Evolutionary conservation across 2,113 vertebrate species (phyloP).

Genomic region (Xiphias gladius): DNA sequence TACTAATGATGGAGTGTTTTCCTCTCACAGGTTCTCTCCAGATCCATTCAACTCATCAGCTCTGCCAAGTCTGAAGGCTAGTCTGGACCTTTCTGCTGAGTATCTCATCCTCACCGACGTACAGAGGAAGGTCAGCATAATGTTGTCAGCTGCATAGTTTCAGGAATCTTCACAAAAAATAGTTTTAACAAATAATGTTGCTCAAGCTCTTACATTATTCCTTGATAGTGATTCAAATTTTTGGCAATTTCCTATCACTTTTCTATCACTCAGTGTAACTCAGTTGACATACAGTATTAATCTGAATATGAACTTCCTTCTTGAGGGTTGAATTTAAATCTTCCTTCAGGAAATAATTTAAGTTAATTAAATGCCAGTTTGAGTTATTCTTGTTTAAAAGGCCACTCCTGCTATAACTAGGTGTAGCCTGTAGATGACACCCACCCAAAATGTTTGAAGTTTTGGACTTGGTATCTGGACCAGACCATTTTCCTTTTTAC

Average conservation of each 20-base stretch:
- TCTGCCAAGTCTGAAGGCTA: slow-evolving; percentile 94
- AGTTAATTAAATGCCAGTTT: no score
- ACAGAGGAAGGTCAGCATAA: slow-evolving; percentile 91
- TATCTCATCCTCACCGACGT: slow-evolving; percentile 96
- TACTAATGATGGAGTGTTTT: neutral
- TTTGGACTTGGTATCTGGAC: neutral
- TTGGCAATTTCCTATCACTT: neutral
- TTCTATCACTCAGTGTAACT: neutral
- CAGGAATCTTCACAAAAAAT: neutral
- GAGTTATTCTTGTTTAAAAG: neutral
- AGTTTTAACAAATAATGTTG: neutral
- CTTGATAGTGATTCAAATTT: neutral
- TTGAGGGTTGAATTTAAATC: no score
- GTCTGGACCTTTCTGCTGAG: slow-evolving; percentile 94
- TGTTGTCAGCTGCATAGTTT: neutral
- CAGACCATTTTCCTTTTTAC: neutral
- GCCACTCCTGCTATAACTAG: neutral
- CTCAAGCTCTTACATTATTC: neutral
- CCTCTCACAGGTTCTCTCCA: slow-evolving; percentile 90
- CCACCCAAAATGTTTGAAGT: neutral
- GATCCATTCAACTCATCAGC: slow-evolving; percentile 91
- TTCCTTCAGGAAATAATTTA: no score
- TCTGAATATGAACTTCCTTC: no score
- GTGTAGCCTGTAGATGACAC: neutral
- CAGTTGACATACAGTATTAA: neutral